Base-by-base conservation (phyloP, 2,888 invertebrate genomes). In the Chironomus riparius region DNA sequence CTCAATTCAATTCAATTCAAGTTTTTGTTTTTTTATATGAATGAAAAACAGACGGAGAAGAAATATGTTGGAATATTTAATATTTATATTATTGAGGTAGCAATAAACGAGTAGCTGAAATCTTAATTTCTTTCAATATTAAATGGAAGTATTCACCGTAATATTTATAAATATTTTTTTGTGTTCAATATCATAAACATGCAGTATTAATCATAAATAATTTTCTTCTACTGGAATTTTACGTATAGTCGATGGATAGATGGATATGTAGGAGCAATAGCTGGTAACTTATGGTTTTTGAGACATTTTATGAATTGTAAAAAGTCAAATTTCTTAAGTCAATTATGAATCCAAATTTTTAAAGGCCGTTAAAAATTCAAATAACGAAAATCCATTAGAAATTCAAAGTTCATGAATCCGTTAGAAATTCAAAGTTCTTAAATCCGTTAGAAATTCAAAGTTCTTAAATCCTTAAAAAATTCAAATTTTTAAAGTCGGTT, bases 71-170 rank as follows among this genome's bases (percentile, higher is more conserved):
- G 50, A 50, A 50, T n/a, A 50, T n/a, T 50, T 50, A 15, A 50
- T 50, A 50, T 50, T n/a, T 50, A 50, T 50, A n/a, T 15, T 50
- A 38, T 38, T 38, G 15, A 50, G 15, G 50, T 50, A 50, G 50
- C 47, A 70, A 22, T 22, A 50, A 65, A 65, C 62, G 47, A 73
- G 73, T 61, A 65, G 73, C 73, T 73, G 65, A 73, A 73, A 73
- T 62, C 73, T 73, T 73, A 65, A 73, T 73, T 73, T 73, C 65
- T 28, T 72, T 72, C 21, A 62, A 62, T 65, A 62, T 62, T 10
- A 21, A 72, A 62, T 56, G 56, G 56, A 15, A 18, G 38, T 38
- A 38, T 38, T 38, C 38, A 38, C 38, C 38, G 38, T 38, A 38
- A 38, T 38, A 38, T 38, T 38, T 38, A 38, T 38, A 10, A 38